phyloP scores from a whole-genome alignment of 1,140 invertebrate species.

The Drosophila fuyamai region DNA sequence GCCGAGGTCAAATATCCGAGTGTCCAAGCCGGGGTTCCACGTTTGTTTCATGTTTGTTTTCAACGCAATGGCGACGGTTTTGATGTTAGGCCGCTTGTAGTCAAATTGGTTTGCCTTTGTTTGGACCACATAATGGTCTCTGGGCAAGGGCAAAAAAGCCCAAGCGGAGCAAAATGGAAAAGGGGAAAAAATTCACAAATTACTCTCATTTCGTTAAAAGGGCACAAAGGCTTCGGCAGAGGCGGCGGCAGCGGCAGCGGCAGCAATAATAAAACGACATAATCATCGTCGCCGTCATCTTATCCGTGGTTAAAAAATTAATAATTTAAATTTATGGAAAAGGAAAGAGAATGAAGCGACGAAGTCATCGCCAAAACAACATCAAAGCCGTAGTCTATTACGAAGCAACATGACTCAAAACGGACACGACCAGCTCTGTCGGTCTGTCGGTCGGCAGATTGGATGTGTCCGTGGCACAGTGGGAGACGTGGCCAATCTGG shows the following conservation, averaged over 20 bases:
- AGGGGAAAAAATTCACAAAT: conserved; percentile 78
- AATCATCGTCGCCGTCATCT: conserved; percentile 80
- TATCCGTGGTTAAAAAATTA: conserved; percentile 81
- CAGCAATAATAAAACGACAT: conserved; percentile 79
- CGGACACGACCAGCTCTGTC: conserved; percentile 28
- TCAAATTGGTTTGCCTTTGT: conserved; percentile 79
- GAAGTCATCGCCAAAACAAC: conserved; percentile 78
- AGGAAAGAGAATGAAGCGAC: conserved; percentile 79
- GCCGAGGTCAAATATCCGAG: conserved; percentile 16
- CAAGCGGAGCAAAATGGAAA: conserved; percentile 46
- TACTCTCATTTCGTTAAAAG: conserved; percentile 81
- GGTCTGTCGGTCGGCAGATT: conserved; percentile 39
- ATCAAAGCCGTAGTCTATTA: conserved; percentile 77
- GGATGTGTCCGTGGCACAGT: conserved; percentile 13
- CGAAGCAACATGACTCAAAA: conserved; percentile 71
- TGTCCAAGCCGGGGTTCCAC: conserved; percentile 25
- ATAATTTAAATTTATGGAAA: conserved; percentile 82
- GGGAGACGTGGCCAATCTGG: not conserved
- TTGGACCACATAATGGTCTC: conserved; percentile 49
- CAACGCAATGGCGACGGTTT: conserved; percentile 60
- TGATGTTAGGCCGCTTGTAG: conserved; percentile 73
- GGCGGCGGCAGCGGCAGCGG: conserved; percentile 27
- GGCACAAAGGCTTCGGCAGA: conserved; percentile 64
- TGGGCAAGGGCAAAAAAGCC: conserved; percentile 34
- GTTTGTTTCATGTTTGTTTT: conserved; percentile 61